Evolutionary conservation across 2,113 vertebrate genomes (phyloP).

Genomic region (Corythornis vintsioides): DNA sequence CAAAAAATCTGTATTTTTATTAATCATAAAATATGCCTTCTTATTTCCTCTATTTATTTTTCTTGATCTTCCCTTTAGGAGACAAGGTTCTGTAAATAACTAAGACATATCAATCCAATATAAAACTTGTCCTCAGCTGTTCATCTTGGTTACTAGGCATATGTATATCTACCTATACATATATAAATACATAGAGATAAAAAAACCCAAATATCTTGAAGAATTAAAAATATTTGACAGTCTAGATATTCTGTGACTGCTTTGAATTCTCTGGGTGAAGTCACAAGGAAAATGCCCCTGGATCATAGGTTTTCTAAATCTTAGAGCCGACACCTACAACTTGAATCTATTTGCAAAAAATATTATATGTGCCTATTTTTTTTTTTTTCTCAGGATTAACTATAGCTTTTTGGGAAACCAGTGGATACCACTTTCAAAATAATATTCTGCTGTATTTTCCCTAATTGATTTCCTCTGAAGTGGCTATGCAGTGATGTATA

Average conservation of each 20-base stretch:
- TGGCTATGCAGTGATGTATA: background rate
- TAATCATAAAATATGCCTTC: background rate
- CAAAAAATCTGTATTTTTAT: background rate
- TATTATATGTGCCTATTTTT: background rate
- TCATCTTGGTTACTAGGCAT: background rate
- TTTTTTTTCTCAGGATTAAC: background rate
- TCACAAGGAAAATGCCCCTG: background rate
- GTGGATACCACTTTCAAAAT: background rate
- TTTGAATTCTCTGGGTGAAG: background rate
- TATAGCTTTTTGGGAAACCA: background rate
- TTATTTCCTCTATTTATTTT: background rate
- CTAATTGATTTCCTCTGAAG: background rate
- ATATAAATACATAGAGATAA: background rate
- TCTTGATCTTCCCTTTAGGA: background rate
- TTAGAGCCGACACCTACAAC: background rate
- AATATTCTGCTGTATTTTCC: accelerated
- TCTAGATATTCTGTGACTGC: background rate
- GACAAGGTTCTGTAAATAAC: background rate
- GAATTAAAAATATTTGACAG: background rate
- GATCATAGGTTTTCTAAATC: background rate
- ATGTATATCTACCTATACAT: background rate
- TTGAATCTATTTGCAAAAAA: background rate
- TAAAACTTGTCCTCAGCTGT: background rate
- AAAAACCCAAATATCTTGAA: background rate
- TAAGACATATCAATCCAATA: background rate